Conservation (phyloP, 2,113 vertebrate species). For the Chiloscyllium plagiosum region DNA sequence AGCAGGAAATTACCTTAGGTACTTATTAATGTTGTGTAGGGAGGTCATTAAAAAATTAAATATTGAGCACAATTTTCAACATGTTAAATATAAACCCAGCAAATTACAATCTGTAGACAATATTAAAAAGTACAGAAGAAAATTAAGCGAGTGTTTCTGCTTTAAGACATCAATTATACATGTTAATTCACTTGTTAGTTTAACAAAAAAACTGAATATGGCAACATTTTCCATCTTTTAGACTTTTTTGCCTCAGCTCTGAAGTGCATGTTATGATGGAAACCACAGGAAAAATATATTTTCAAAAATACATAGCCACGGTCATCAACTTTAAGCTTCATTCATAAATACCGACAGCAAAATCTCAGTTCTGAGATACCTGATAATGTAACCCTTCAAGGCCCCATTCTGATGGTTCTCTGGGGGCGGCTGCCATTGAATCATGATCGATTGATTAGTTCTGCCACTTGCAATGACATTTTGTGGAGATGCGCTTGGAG, state of each 20-base stretch:
- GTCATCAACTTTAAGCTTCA: neutral
- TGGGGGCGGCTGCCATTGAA: constrained; percentile 91
- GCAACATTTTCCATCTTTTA: neutral
- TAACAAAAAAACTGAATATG: neutral
- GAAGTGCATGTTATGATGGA: neutral
- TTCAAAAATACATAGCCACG: neutral
- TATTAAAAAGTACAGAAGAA: neutral
- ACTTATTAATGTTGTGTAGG: no score
- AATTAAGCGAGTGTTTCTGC: neutral
- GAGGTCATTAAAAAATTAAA: no score
- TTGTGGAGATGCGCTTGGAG: constrained; percentile 83
- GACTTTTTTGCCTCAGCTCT: neutral
- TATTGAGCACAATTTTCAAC: neutral
- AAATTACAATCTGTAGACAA: neutral
- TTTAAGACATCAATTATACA: neutral
- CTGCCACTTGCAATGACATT: constrained; percentile 90
- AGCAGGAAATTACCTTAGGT: no score
- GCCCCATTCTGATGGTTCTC: constrained; percentile 93
- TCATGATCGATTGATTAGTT: constrained; percentile 98
- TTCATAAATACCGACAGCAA: neutral
- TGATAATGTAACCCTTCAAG: constrained; percentile 81
- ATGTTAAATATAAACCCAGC: neutral
- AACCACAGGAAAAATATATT: neutral
- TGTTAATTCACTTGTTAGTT: neutral
- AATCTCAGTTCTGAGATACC: constrained; percentile 53